These are phyloP conservation scores for Ophion slaviceki DNA, from an alignment of 2,888 invertebrate genomes.

Conservation along the genomic window DNA sequence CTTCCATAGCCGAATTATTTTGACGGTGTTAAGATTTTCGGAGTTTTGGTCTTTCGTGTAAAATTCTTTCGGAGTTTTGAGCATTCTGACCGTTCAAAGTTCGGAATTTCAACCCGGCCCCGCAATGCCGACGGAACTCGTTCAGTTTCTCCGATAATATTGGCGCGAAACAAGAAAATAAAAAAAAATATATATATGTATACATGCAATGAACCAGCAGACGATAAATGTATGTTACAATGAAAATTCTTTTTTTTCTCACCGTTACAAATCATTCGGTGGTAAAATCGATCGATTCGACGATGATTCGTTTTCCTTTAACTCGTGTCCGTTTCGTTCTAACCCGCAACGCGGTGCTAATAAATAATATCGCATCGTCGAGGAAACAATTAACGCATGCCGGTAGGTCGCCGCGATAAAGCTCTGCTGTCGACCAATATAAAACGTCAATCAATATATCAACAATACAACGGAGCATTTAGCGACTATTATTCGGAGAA, in stretches of 20 bases:
- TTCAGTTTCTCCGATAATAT: conserved; percentile 44
- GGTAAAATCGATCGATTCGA: conserved; percentile 15
- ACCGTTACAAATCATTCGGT: conserved; percentile 2
- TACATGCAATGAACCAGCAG: conserved; percentile 60
- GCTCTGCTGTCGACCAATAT: conserved; percentile 53
- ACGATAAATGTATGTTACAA: conserved; percentile 50
- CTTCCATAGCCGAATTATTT: too few relatives aligned
- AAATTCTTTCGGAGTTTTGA: too few relatives aligned
- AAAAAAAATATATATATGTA: conserved; percentile 33
- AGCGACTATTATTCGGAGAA: conserved; percentile 57
- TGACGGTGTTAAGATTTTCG: too few relatives aligned
- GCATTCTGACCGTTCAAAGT: too few relatives aligned
- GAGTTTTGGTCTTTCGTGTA: too few relatives aligned
- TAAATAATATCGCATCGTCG: conserved; percentile 20
- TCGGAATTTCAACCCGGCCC: too few relatives aligned
- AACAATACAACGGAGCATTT: conserved; percentile 68
- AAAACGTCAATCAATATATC: conserved; percentile 58
- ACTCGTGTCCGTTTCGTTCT: neutral
- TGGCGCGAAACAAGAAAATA: conserved; percentile 60
- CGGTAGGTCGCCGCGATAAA: conserved; percentile 57
- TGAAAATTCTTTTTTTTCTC: conserved; percentile 9
- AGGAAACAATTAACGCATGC: conserved; percentile 51
- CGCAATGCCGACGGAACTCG: conserved; percentile 45
- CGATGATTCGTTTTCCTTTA: conserved; percentile 14
- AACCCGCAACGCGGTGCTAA: neutral